Evolutionary conservation across 2,888 invertebrate genomes (phyloP), one percentile per base, ranked within the genome.

Genomic region (Pyrochroa serraticornis): DNA sequence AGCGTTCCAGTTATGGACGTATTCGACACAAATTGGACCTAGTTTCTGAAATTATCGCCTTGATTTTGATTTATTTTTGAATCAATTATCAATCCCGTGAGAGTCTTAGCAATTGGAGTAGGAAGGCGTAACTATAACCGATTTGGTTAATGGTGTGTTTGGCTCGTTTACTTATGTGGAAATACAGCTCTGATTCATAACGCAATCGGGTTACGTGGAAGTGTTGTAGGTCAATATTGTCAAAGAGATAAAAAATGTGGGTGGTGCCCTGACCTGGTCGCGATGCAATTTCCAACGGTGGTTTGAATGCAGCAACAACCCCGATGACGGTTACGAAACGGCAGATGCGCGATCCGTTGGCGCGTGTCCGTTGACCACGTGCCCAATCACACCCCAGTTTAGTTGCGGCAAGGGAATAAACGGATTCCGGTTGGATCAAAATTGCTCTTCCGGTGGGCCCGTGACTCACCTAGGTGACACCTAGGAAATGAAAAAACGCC

Each of bases 1-100:
- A 49, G 54, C 46, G 59, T 41, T 54, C 59, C 43, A 59, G 50
- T 59, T 59, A 59, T 59, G 48, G 38, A 54, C 59, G 39, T 39
- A 53, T 58, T 58, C 30, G 43, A 47, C 30, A 42, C 38, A 32
- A 48, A 10, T 10, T 35, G 30, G 41, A 57, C 56, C 56, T 38
- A 56, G 44, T 56, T 56, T 56, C 42, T 13, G 36, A 14, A 36
- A 46, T n/a, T 46, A 45, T 43, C 48, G 30, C 12, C 30, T 31
- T 1, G 6, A 3, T 43, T 2, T 12, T 43, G 32, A 57, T 56
- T 52, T 33, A 51, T n/a, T n/a, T n/a, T n/a, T n/a, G n/a, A n/a
- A n/a, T n/a, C n/a, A n/a, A n/a, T 46, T 45, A 58, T 42, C 51
- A 51, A 50, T 50, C 56, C 45, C 51, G 30, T 38, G 35, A 46